These are phyloP conservation scores for Abrostola tripartita DNA, from an alignment of 2,888 invertebrate genomes.

Conservation along the genomic window DNA sequence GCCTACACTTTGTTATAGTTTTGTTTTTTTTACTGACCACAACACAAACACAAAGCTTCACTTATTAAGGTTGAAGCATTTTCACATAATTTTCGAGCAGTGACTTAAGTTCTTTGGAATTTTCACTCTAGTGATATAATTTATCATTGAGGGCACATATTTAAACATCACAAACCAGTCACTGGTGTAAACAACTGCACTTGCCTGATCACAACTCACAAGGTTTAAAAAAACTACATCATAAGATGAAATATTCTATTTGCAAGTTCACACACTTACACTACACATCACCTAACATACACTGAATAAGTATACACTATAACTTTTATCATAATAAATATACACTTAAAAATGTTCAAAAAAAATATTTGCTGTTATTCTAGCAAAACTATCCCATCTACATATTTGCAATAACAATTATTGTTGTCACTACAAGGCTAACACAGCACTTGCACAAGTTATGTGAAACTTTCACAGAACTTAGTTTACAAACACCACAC, in stretches of 20 bases:
- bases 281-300: slow-evolving; percentile 86
- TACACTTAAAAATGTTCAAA: slow-evolving; percentile 68
- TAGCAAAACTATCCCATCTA: slow-evolving; percentile 73
- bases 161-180: slow-evolving; percentile 56
- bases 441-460: slow-evolving; percentile 81
- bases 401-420: slow-evolving; percentile 71
- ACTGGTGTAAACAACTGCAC: slow-evolving; percentile 65
- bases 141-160: slow-evolving; percentile 47
- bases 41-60: slow-evolving; percentile 57
- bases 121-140: slow-evolving; percentile 51
- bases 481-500: slow-evolving; percentile 78
- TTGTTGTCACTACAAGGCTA: slow-evolving; percentile 76
- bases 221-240: slow-evolving; percentile 86
- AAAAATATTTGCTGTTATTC: slow-evolving; percentile 56
- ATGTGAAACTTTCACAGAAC: slow-evolving; percentile 71
- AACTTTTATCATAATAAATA: slow-evolving; percentile 70
- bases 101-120: slow-evolving; percentile 38
- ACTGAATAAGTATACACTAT: slow-evolving; percentile 80
- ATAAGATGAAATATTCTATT: slow-evolving; percentile 84
- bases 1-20: slow-evolving; percentile 51
- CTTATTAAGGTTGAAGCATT: slow-evolving; percentile 42
- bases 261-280: slow-evolving; percentile 84
- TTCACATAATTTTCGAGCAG: slow-evolving; percentile 41
- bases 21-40: slow-evolving; percentile 49
- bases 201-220: slow-evolving; percentile 74